Evolutionary conservation across 2,888 invertebrate genomes (phyloP).

Genomic region (Papilio elwesi): DNA sequence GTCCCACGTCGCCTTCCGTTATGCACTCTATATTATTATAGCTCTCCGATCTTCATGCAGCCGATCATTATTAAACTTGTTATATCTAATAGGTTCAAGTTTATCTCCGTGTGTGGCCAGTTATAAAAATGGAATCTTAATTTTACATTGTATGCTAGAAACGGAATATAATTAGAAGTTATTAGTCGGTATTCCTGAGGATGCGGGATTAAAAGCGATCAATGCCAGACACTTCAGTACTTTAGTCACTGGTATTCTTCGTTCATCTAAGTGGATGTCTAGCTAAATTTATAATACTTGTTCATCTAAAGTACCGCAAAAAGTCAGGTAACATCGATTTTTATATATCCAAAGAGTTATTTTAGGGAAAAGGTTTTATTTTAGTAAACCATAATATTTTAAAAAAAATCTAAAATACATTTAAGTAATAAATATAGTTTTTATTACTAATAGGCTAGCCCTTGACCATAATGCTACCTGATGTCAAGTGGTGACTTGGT

Average conservation of each 20-base stretch:
- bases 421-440: too few relatives aligned
- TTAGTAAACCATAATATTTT: too few relatives aligned
- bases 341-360: too few relatives aligned
- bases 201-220: not conserved
- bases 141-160: not conserved
- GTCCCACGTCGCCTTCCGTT: conserved; percentile 48
- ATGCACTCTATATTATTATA: conserved; percentile 25
- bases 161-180: too few relatives aligned
- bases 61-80: conserved; percentile 13
- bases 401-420: too few relatives aligned
- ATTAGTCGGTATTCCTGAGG: too few relatives aligned
- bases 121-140: not conserved
- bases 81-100: not conserved
- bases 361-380: too few relatives aligned
- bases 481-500: too few relatives aligned
- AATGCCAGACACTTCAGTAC: not conserved
- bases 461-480: too few relatives aligned
- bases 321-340: too few relatives aligned
- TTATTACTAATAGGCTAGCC: too few relatives aligned
- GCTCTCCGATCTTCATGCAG: conserved; percentile 5
- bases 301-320: not conserved
- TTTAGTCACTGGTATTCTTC: not conserved
- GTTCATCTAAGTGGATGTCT: not conserved
- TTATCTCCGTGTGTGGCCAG: conserved; percentile 8
- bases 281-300: not conserved